These are phyloP conservation scores for Coracopsis vasa DNA, from an alignment of 2,113 vertebrate genomes.

Conservation along the genomic window DNA sequence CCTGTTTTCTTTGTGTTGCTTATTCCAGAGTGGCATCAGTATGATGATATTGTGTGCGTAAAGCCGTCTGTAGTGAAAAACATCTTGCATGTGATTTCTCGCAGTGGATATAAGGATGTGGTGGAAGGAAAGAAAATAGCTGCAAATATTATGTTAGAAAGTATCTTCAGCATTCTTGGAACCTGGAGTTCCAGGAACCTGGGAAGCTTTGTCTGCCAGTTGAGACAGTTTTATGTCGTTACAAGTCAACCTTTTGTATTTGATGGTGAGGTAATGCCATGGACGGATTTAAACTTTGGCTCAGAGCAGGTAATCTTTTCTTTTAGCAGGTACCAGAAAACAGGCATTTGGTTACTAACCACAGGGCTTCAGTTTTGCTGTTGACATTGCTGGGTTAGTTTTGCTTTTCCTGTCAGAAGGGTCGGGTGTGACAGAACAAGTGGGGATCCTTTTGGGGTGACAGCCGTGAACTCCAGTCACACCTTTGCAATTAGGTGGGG, in stretches of 20 bases:
- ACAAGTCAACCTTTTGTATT: constrained; percentile 53
- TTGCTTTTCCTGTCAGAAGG: background rate
- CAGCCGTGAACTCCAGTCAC: background rate
- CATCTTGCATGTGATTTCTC: rapidly evolving
- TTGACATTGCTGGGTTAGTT: background rate
- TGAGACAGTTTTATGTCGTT: constrained; percentile 77
- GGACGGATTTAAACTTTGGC: constrained; percentile 62
- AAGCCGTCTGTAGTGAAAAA: rapidly evolving
- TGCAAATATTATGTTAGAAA: constrained; percentile 78
- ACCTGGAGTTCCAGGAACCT: constrained; percentile 77
- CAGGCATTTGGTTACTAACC: background rate
- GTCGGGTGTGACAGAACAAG: background rate
- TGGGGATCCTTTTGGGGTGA: background rate
- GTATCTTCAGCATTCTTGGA: constrained; percentile 82
- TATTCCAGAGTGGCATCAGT: constrained; percentile 91
- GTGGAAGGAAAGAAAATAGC: constrained; percentile 80
- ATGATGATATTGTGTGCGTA: constrained; percentile 88
- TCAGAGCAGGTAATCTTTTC: constrained; percentile 68
- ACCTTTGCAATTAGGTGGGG: background rate
- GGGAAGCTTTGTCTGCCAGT: constrained; percentile 74
- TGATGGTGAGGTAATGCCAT: background rate
- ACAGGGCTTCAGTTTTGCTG: background rate
- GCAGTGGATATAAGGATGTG: background rate
- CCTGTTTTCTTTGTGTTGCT: background rate
- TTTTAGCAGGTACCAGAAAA: no score